Evolutionary conservation across 37 sponge, comb jelly and placozoan genomes (phyloP).

Genomic region (Diacarnus erythraeanus): DNA sequence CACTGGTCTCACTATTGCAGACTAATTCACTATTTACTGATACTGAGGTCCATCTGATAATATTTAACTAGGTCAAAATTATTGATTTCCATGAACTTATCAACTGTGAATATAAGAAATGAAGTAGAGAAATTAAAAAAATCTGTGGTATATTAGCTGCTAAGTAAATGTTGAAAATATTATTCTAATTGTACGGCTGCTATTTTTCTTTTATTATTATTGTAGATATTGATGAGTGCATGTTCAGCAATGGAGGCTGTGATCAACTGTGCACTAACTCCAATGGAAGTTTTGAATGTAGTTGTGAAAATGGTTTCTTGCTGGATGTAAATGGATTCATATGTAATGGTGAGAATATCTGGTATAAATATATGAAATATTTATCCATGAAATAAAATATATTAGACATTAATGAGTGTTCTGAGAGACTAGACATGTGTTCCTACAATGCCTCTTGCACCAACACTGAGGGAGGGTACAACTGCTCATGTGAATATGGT

Average conservation of each 20-base stretch:
- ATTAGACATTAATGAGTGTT: constrained; percentile 52
- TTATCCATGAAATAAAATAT: no score
- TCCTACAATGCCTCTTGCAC: constrained; percentile 35
- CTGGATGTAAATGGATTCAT: not conserved
- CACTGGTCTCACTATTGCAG: no score
- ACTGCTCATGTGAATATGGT: constrained; percentile 44
- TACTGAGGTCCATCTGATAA: no score
- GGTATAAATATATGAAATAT: no score
- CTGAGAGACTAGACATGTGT: constrained; percentile 6
- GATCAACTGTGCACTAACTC: constrained; percentile 31
- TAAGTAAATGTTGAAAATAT: no score
- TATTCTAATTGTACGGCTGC: no score
- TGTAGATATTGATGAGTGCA: constrained; percentile 44
- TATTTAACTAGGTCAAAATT: no score
- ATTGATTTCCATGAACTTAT: no score
- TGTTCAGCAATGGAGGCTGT: constrained; percentile 28
- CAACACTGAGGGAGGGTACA: constrained; percentile 43
- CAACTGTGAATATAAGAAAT: no score
- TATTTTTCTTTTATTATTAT: not conserved
- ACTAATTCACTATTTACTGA: no score
- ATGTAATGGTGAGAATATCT: constrained; percentile 2
- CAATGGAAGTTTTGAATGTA: constrained; percentile 18
- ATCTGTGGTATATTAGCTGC: no score
- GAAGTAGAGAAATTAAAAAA: no score
- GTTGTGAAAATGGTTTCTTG: constrained; percentile 21